A percentile compares a stretch with the other conserved stretches of the same genome.
Evolutionary conservation across 2,113 vertebrate species (phyloP).

Genomic region (Neolamprologus ventralis): DNA sequence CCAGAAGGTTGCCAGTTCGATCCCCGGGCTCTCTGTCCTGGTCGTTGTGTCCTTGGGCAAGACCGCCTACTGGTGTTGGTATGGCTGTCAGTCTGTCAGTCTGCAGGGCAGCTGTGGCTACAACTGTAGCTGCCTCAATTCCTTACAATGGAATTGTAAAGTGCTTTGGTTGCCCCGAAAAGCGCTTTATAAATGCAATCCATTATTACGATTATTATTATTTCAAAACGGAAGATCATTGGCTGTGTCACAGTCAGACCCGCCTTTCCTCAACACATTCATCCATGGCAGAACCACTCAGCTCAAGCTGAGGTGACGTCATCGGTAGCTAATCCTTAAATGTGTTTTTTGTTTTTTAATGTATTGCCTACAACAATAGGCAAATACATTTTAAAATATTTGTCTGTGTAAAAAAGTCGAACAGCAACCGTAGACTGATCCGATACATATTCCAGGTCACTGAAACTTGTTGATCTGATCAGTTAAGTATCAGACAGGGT

Average conservation of each 20-base stretch:
- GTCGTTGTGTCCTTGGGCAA: neutral
- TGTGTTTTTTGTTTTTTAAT: neutral
- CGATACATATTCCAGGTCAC: neutral
- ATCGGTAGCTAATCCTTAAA: neutral
- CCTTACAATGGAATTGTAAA: too few relatives aligned
- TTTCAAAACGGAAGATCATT: neutral
- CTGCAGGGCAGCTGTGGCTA: neutral
- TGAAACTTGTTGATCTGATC: neutral
- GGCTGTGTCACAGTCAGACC: neutral
- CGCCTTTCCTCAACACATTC: neutral
- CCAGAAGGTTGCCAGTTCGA: fast-evolving
- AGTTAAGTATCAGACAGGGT: neutral
- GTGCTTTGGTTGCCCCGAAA: fast-evolving
- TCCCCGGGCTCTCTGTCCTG: neutral
- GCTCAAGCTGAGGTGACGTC: neutral
- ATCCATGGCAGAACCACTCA: neutral
- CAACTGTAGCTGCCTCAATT: neutral
- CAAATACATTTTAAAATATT: neutral
- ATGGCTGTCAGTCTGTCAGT: neutral
- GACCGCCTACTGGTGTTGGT: neutral
- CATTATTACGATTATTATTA: neutral
- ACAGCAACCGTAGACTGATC: neutral
- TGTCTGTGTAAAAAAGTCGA: neutral
- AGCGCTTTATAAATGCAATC: fast-evolving
- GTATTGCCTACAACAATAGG: neutral